Evolutionary conservation across 2,797 vertebrate genomes (phyloP), one percentile per base, ranked within the genome.

Genomic region (Cynodonichthys magdalenae): DNA sequence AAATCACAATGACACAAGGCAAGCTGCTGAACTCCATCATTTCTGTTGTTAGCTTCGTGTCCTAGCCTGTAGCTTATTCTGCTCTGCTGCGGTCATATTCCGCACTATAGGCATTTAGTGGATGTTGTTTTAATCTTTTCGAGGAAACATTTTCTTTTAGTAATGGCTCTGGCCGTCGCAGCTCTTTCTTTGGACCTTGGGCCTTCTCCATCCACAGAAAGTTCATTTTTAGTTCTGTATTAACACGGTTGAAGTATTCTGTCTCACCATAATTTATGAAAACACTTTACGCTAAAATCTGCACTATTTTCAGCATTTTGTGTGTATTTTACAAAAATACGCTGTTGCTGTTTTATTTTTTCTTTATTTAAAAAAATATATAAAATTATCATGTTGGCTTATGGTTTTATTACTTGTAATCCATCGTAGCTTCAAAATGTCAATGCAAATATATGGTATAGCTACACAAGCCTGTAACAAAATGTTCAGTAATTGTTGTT

Each of bases 21-120:
- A 24, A 24, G 24, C 24, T 24, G 6, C 51, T 46, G n/a, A 75
- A 48, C 67, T 74, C 74, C 73, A 79, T 81, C 74, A 75, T 52
- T 63, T 52, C 65, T 17, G 71, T 77, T 82, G 66, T 71, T 69
- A 72, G 71, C 66, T 54, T 80, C 6, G 42, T n/a, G 14, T 73
- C 6, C 8, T 46, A 60, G 31, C 51, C 45, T 41, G 20, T 60
- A 20, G 19, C 19, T 48, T 24, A 24, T 24, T 0, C 4, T 53
- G 6, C 49, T 17, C 1, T 14, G 17, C 4, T 49, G 49, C 46
- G 17, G 19, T 42, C 15, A n/a, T 4, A 8, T 10, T n/a, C 7
- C 3, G 5, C 15, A 10, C 20, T 20, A 8, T 6, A 6, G 4
- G 1, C 45, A 29, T 15, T 50, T 3, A 27, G 18, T 39, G 15